Evolutionary conservation across 2,888 invertebrate species (phyloP).

Genomic region (Anoplius nigerrimus): DNA sequence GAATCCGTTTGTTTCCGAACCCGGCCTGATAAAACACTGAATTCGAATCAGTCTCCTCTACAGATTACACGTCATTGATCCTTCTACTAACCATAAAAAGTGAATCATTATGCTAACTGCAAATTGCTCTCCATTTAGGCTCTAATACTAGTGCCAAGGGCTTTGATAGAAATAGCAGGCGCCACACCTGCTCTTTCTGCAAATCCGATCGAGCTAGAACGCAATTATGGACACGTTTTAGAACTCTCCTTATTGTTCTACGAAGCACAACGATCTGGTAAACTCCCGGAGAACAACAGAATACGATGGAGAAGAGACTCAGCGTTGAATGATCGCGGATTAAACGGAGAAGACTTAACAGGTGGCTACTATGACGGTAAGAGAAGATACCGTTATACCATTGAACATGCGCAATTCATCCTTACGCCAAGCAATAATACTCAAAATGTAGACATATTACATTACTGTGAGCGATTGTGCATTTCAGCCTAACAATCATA

Average conservation of each 20-base stretch:
- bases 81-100: too few species aligned
- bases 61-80: too few species aligned
- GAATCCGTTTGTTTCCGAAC: too few species aligned
- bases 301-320: slow-evolving; percentile 78
- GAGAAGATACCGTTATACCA: background rate
- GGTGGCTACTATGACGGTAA: slow-evolving; percentile 79
- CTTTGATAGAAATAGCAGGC: slow-evolving; percentile 28
- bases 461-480: too few species aligned
- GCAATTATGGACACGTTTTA: slow-evolving; percentile 75
- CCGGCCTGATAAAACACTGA: too few species aligned
- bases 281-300: slow-evolving; percentile 75
- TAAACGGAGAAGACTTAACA: slow-evolving; percentile 77
- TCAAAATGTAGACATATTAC: too few species aligned
- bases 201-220: slow-evolving; percentile 49
- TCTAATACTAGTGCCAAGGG: slow-evolving; percentile 28
- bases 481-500: too few species aligned
- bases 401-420: too few species aligned
- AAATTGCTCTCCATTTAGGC: slow-evolving; percentile 5
- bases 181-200: slow-evolving; percentile 21
- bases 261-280: slow-evolving; percentile 78
- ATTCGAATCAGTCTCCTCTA: too few species aligned
- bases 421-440: too few species aligned
- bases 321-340: slow-evolving; percentile 75
- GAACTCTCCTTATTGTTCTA: slow-evolving; percentile 77
- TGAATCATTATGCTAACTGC: too few species aligned